A percentile compares a stretch with the other conserved stretches of the same genome.
Conservation (phyloP, 2,888 invertebrate genomes). For the Acrobasis repandana region DNA sequence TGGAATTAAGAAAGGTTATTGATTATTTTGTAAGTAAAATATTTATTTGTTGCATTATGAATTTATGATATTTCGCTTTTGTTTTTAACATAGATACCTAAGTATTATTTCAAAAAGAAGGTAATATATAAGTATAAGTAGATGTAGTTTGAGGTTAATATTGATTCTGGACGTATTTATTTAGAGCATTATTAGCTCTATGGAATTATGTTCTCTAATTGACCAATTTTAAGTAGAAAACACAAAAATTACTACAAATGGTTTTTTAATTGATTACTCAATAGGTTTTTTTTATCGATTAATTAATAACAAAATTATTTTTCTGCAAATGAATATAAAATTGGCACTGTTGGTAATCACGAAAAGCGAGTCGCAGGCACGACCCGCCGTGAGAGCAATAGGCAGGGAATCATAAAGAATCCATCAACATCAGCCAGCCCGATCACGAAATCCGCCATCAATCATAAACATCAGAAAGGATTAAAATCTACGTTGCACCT, state of each 20-base stretch:
- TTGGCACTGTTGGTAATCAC: constrained; percentile 45
- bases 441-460: constrained; percentile 81
- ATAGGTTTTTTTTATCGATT: neutral
- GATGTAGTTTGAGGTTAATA: too few relatives aligned
- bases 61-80: neutral
- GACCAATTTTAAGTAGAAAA: too few relatives aligned
- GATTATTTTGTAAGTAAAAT: constrained; percentile 31
- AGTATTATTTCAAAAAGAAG: too few relatives aligned
- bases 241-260: too few relatives aligned
- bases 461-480: constrained; percentile 83
- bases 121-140: too few relatives aligned
- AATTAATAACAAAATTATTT: neutral
- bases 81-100: too few relatives aligned
- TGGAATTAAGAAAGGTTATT: constrained; percentile 51
- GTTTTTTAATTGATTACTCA: too few relatives aligned
- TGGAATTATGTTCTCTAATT: too few relatives aligned
- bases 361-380: constrained; percentile 54
- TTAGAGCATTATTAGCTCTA: too few relatives aligned
- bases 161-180: too few relatives aligned
- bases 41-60: neutral
- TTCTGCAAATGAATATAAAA: neutral
- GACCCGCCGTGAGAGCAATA: constrained; percentile 42
- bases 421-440: constrained; percentile 74
- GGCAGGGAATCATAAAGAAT: constrained; percentile 69
- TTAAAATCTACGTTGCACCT: constrained; percentile 84